Base-by-base conservation (phyloP, 2,888 invertebrate species). In the Abscondita cerata region DNA sequence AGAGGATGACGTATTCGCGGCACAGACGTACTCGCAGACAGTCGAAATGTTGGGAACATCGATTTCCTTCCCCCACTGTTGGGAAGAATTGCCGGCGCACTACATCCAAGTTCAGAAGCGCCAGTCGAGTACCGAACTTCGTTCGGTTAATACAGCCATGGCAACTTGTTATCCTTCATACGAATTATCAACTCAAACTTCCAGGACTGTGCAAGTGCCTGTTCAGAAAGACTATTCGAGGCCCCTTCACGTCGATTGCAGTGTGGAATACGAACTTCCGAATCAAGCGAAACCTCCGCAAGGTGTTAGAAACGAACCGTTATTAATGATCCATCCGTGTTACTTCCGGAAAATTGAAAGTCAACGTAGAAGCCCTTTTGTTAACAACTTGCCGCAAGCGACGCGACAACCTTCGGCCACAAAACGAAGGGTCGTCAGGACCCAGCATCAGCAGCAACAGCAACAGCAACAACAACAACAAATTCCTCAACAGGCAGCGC, bases 211-310 rank as follows among this genome's bases (percentile, higher is more conserved):
- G 73, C 73, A 70, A 73, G 77, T 73, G 67, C 71, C 71, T 57
- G 83, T 84, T 74, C 86, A 87, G 80, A 92, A 92, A 84, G 92
- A 93, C 81, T 93, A 91, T 83, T 89, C 89, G 80, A 87, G 91
- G 81, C 93, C 93, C 76, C 85, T 93, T 80, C 92, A 93, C 84
- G 93, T 93, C 80, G 93, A 93, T 82, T 93, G 93, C 84, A 92
- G 92, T 84, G 93, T 93, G 75, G 93, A 93, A 83, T 93, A 93
- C 85, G 93, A 93, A 84, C 84, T 93, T 81, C 93, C 93, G 76
- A 93, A 92, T 81, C 91, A 92, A 83, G 92, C 92, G 72, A 92
- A 92, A 83, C 93, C 93, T 73, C 92, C 93, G 73, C 90, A 90
- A 78, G 92, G 92, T 69, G 89, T 89, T 79, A 84, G 91, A 78